Conservation (phyloP, 2,888 invertebrate species). For the Quadroppia sp. region DNA sequence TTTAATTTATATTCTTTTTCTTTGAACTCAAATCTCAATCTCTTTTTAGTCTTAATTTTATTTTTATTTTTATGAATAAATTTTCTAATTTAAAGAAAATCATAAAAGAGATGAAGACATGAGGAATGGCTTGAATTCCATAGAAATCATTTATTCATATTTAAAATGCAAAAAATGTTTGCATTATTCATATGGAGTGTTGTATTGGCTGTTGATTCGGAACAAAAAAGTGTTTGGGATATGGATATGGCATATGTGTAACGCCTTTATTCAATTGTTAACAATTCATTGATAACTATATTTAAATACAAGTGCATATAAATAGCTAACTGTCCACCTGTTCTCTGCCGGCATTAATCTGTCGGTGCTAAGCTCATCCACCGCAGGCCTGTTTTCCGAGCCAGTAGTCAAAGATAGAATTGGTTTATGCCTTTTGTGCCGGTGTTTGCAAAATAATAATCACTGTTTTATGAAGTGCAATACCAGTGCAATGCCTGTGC, state of each 20-base stretch:
- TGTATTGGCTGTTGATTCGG: neutral
- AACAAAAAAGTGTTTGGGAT: neutral
- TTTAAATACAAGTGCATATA: conserved; percentile 8
- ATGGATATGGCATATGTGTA: neutral
- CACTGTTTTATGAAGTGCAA: conserved; percentile 19
- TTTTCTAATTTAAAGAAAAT: neutral
- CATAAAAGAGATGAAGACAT: neutral
- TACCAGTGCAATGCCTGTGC: neutral
- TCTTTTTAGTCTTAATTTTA: too few species aligned
- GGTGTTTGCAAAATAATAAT: conserved; percentile 19
- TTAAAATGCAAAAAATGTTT: neutral
- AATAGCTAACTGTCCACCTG: conserved; percentile 2
- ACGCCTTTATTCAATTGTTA: conserved; percentile 5
- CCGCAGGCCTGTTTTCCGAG: neutral
- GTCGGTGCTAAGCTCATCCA: neutral
- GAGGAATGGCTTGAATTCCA: neutral
- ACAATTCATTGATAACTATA: neutral
- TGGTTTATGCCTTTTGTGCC: neutral
- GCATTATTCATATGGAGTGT: neutral
- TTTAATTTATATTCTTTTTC: neutral
- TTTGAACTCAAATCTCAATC: neutral
- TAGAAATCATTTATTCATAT: neutral
- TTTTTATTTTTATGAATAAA: neutral
- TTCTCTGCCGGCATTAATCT: neutral
- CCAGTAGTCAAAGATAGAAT: neutral